phyloP scores from a whole-genome alignment of 2,888 invertebrate species.

The Pasiphila rectangulata region DNA sequence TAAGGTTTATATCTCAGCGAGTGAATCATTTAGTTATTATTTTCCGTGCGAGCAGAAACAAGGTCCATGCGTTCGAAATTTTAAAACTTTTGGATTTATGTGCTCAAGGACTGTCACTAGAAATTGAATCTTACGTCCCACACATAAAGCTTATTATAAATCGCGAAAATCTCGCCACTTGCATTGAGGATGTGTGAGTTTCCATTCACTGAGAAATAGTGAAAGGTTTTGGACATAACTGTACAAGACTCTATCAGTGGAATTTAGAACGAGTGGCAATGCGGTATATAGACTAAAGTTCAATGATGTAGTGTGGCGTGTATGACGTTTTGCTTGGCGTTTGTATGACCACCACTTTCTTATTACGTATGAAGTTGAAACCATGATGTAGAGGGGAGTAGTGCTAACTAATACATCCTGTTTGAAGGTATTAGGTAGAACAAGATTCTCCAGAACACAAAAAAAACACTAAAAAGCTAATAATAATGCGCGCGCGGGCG shows the following conservation, averaged over 20 bases:
- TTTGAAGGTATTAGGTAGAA: not conserved
- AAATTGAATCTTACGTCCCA: conserved; percentile 17
- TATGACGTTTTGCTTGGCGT: conserved; percentile 5
- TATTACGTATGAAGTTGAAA: conserved; percentile 28
- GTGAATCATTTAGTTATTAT: conserved; percentile 32
- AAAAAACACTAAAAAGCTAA: too few species aligned
- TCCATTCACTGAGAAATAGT: conserved; percentile 48
- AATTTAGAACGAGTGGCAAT: conserved; percentile 20
- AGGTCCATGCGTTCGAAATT: conserved; percentile 41
- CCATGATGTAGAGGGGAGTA: conserved; percentile 17
- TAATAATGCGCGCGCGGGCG: too few species aligned
- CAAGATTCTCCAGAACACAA: too few species aligned
- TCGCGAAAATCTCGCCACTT: conserved; percentile 17
- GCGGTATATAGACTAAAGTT: not conserved
- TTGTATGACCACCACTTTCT: conserved; percentile 30
- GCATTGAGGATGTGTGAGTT: conserved; percentile 42
- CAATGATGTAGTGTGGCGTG: not conserved
- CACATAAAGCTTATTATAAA: conserved; percentile 17
- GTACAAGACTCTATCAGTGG: not conserved
- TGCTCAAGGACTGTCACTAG: conserved; percentile 30
- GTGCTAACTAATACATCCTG: not conserved
- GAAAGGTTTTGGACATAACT: conserved; percentile 31
- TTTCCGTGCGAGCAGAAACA: conserved; percentile 14
- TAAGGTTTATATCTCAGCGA: conserved; percentile 32
- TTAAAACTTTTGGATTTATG: conserved; percentile 40